Percentiles rank a stretch among this genome's conserved stretches.
phyloP scores from a whole-genome alignment of 2,888 invertebrate genomes.

The Calameuta filiformis region DNA sequence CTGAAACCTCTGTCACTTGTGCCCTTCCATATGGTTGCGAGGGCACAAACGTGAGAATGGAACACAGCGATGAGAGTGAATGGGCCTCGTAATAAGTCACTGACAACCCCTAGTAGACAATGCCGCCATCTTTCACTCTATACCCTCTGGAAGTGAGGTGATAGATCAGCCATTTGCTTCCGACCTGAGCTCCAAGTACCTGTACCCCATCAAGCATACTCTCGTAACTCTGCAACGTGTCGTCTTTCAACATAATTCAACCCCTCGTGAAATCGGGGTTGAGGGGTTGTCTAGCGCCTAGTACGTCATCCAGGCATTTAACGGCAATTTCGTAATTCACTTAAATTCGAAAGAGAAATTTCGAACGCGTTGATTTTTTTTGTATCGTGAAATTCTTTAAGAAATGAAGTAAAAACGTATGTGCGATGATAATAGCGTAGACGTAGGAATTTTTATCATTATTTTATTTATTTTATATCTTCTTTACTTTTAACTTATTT shows the following conservation, averaged over 20 bases:
- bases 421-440: neutral
- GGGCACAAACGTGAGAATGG: neutral
- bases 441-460: neutral
- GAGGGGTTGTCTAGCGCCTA: neutral
- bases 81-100: conserved; percentile 50
- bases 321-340: neutral
- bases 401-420: too few species aligned
- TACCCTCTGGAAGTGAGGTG: conserved; percentile 29
- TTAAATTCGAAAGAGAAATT: neutral
- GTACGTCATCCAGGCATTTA: neutral
- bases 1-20: neutral
- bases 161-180: conserved; percentile 49
- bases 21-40: neutral
- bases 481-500: conserved; percentile 23
- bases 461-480: neutral
- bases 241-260: conserved; percentile 28
- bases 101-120: conserved; percentile 37
- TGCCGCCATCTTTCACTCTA: conserved; percentile 29
- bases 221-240: conserved; percentile 19
- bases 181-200: conserved; percentile 37
- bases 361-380: neutral
- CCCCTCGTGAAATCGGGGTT: conserved; percentile 2
- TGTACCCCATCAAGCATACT: conserved; percentile 26
- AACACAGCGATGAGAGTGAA: conserved; percentile 32
- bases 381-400: neutral